Base-by-base conservation (phyloP, 2,888 invertebrate genomes). In the Erebia ligea region DNA sequence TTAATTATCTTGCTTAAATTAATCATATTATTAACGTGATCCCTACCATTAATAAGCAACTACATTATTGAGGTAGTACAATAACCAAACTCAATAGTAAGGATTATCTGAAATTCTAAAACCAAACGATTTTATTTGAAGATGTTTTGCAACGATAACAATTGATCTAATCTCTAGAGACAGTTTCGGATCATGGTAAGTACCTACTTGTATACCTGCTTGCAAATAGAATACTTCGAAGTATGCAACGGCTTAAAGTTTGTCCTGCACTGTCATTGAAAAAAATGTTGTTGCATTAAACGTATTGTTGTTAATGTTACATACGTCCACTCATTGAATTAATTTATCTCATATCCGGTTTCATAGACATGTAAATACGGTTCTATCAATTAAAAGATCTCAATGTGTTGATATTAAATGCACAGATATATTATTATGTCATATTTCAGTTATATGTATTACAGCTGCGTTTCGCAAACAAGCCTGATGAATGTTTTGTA, bases 211-310 rank as follows among this genome's bases (percentile, higher is more conserved):
- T 68, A 71, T 75, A 78, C 77, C 77, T 76, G 76, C 65, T 61
- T 54, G 19, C 25, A 66, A 66, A 48, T 67, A 11, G 11, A 42
- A 42, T 42, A 61, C 19, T 45, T 25, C 17, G 19, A 48, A 61
- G 45, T 64, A 67, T 54, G 42, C 68, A 82, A 82, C 80, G 89
- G 90, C 88, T 91, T 90, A 91, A 82, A 83, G 84, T 77, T 81
- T 85, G 84, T 83, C 86, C 83, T 73, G 57, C 6, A 40, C 9
- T n/a, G 4, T 21, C 19, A 62, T 21, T 48, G 13, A 21, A 62
- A 48, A 19, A 48, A 62, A 25, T 10, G 21, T 21, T 54, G 10
- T 19, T 5, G 19, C 56, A 21, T 56, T 48, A 52, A 52, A 52
- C 10, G 8, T 52, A 19, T 52, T 52, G 17, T 17, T 11, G 11